Evolutionary conservation across 2,797 vertebrate genomes (phyloP), one percentile per base, ranked within the genome.

Genomic region (Bovichtus variegatus): DNA sequence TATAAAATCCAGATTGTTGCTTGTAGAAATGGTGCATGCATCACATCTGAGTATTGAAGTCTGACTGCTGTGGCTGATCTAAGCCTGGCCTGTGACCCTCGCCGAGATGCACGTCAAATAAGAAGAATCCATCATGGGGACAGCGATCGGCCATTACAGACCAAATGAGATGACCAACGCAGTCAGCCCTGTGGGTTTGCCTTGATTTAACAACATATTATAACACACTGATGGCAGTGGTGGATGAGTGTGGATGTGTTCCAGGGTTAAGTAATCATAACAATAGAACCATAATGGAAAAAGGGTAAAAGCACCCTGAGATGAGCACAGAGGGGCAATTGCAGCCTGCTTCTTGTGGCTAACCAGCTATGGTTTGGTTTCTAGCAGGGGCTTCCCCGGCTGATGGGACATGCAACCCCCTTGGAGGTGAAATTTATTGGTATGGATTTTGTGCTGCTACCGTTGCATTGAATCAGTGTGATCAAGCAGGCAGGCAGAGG

Each of bases 401-500:
- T 91, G 91, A 91, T 88, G 88, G 92, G 81, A 93, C 88, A 83
- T 86, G 80, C 86, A 90, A 89, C 87, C 84, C n/a, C 80, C 89
- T 93, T 77, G 84, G 88, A 92, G 88, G 84, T 82, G 87, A 89
- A 92, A 94, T 95, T 89, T 95, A 94, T 92, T 91, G 90, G 80
- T 93, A 93, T 95, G 87, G 92, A 93, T 95, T 95, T 94, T 94
- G 87, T 89, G 90, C 91, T 92, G 90, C 90, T 88, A 78, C 87
- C 87, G 90, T 90, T 93, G 92, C 93, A 87, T 87, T 92, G 92
- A 94, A 95, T 95, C 93, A 92, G 90, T 88, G 89, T 94, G 93
- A 93, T 91, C 92, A 92, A 92, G 89, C 92, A 94, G 90, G 90
- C 92, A 85, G 87, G 90, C 91, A 84, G 87, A 87, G 82, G 91